Conservation (phyloP, 1,140 invertebrate species). For the Lucilia sericata region DNA sequence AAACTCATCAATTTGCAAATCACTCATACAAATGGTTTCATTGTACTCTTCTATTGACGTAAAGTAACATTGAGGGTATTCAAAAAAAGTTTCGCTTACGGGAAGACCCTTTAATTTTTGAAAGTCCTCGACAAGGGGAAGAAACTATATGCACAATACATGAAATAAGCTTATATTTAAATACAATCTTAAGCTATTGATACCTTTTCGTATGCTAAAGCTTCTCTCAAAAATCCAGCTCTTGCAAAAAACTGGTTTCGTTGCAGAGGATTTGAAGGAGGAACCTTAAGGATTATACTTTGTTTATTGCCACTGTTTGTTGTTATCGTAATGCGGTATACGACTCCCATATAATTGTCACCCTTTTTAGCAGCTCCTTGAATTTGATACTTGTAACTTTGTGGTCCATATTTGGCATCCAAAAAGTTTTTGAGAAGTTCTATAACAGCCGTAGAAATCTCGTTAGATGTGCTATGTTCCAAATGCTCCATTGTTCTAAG, state of each 20-base stretch:
- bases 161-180: background rate
- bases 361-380: slow-evolving; percentile 60
- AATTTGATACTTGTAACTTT: slow-evolving; percentile 54
- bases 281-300: slow-evolving; percentile 58
- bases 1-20: slow-evolving; percentile 69
- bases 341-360: slow-evolving; percentile 66
- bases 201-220: slow-evolving; percentile 60
- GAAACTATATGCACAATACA: slow-evolving; percentile 48
- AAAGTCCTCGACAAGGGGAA: slow-evolving; percentile 63
- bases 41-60: slow-evolving; percentile 60
- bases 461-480: background rate
- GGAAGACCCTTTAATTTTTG: slow-evolving; percentile 58
- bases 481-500: background rate
- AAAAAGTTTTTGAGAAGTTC: slow-evolving; percentile 52
- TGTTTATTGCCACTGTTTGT: slow-evolving; percentile 11
- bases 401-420: slow-evolving; percentile 66
- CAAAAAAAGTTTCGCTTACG: slow-evolving; percentile 55
- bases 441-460: slow-evolving; percentile 1
- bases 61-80: slow-evolving; percentile 66
- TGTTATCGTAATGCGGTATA: slow-evolving; percentile 55
- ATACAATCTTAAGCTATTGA: background rate
- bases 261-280: slow-evolving; percentile 56
- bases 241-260: slow-evolving; percentile 61
- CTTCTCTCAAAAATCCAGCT: slow-evolving; percentile 62
- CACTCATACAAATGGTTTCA: slow-evolving; percentile 71